Conservation (phyloP, 92 coral and sea anemone species). For the Chrysogorgia sp. region DNA sequence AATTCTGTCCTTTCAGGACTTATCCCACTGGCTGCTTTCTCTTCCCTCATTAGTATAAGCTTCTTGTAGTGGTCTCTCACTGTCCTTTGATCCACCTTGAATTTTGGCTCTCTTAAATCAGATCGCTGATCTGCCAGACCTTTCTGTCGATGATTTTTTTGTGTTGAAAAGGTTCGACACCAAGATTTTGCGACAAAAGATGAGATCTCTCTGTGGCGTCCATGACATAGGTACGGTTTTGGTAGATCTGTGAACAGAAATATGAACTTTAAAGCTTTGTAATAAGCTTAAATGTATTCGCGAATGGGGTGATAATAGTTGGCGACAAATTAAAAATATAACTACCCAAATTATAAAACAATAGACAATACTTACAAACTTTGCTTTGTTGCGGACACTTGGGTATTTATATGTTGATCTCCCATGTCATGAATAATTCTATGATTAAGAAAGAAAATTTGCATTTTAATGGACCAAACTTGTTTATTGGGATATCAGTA, state of each 20-base stretch:
- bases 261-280: too few species aligned
- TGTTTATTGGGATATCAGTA: not conserved
- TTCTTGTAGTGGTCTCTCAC: conserved; percentile 33
- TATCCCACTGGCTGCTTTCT: conserved; percentile 28
- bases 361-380: not conserved
- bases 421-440: not conserved
- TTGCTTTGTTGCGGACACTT: not conserved
- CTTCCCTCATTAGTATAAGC: conserved; percentile 13
- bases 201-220: conserved; percentile 14
- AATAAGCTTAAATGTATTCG: not conserved
- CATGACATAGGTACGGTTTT: conserved; percentile 22
- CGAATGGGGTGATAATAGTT: not conserved
- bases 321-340: not conserved
- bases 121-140: conserved; percentile 21
- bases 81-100: conserved; percentile 20
- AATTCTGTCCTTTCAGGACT: conserved; percentile 20
- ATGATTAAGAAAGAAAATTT: not conserved
- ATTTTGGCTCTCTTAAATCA: conserved; percentile 12
- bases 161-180: conserved; percentile 25
- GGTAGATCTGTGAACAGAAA: not conserved
- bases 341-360: not conserved
- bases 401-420: not conserved
- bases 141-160: conserved; percentile 16
- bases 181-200: conserved; percentile 32
- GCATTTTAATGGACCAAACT: too few species aligned